Evolutionary conservation across 2,797 vertebrate genomes (phyloP), one percentile per base, ranked within the genome.

Genomic region (Bryconaethiops microstoma): DNA sequence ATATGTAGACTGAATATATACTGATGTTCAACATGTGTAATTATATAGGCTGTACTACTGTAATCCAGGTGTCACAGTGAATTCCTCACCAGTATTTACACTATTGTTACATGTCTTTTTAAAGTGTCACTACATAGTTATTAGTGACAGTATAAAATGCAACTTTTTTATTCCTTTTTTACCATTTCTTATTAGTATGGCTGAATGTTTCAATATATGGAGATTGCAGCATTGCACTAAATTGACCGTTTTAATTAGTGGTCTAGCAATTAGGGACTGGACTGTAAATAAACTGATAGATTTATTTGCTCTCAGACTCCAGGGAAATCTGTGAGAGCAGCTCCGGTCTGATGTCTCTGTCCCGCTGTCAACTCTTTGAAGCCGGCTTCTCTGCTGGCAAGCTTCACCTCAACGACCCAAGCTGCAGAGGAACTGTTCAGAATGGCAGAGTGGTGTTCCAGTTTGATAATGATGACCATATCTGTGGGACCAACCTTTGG

Each of bases 361-460:
- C 57, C n/a, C 57, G 57, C 7, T 59, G 57, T 59, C 57, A 23
- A 7, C 57, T 59, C n/a, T 59, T 59, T 23, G 57, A 59, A n/a
- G 57, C 7, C 1, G 57, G 57, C 17, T 89, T 88, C 65, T 19
- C 69, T 4, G n/a, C 83, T 0, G 50, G 78, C 0, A 7, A 5
- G 5, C 64, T 90, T 14, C 88, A 90, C 29, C 82, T 90, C 39
- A 84, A 79, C 14, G 85, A 89, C n/a, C 81, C 77, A 40, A 83
- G 5, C 2, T 90, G 89, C 67, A 80, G 1, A 6, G 86, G 86
- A 35, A 86, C 59, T 0, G 14, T 88, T 7, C 17, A 10, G 4
- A 40, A 81, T n/a, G 89, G 87, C 64, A 74, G 85, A 60, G 39
- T 88, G 35, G 12, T 74, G 23, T 90, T 90, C 75, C 48, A 62